Conservation (phyloP, 1,140 invertebrate species). For the Eriocheir sinensis region DNA sequence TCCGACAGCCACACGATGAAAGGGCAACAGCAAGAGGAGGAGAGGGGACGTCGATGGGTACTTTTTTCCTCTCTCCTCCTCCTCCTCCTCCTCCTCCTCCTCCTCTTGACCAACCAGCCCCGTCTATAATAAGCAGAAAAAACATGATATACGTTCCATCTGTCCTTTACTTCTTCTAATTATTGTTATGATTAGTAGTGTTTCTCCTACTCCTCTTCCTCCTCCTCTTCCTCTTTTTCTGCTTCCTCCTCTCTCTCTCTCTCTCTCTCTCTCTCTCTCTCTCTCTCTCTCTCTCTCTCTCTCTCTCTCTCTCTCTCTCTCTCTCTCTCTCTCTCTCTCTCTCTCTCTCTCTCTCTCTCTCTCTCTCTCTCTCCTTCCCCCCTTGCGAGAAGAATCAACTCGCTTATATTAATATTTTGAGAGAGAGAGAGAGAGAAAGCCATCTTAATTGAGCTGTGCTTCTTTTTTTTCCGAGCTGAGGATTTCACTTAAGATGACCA, state of each 20-base stretch:
- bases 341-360: background rate
- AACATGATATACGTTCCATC: background rate
- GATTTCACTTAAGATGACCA: background rate
- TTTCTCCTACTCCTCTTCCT: too few relatives aligned
- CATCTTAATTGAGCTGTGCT: background rate
- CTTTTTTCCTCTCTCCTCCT: background rate
- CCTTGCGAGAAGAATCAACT: background rate
- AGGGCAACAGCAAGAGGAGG: background rate
- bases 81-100: too few relatives aligned
- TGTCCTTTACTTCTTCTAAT: background rate
- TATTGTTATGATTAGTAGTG: background rate
- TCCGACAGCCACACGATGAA: background rate
- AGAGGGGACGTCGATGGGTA: background rate
- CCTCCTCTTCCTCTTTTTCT: background rate
- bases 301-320: too few relatives aligned
- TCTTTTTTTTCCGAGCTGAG: background rate
- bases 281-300: background rate
- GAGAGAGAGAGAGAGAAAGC: background rate
- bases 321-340: too few relatives aligned
- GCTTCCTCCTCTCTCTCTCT: background rate
- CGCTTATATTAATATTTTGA: conserved; percentile 5
- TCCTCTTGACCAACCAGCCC: too few relatives aligned
- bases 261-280: background rate
- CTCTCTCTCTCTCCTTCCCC: background rate
- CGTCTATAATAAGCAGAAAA: too few relatives aligned